Percentiles rank a stretch among this genome's conserved stretches.
These are phyloP conservation scores for Hippolais icterina DNA, from an alignment of 2,113 vertebrate species.

Conservation along the genomic window DNA sequence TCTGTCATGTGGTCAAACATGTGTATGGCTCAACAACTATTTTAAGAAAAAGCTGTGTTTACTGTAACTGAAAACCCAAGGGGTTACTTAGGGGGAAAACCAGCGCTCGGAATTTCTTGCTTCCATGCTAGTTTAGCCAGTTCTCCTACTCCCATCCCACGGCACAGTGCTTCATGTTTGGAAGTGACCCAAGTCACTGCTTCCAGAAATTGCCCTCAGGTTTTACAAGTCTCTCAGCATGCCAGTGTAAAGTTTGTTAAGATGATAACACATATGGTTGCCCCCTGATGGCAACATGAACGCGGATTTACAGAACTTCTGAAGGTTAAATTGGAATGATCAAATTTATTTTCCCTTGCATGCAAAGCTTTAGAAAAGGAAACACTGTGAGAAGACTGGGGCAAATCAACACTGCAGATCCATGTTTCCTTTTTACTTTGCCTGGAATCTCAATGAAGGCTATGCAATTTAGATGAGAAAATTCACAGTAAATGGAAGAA, in stretches of 20 bases:
- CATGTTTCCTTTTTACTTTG: fast-evolving
- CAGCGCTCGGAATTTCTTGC: not conserved
- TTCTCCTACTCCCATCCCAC: conserved; percentile 28
- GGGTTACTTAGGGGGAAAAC: not conserved
- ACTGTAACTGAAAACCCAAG: conserved; percentile 22
- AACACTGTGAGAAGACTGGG: not conserved
- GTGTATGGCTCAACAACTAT: not conserved
- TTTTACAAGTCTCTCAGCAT: not conserved
- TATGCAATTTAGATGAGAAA: not conserved
- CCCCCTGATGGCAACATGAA: not conserved
- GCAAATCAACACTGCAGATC: not conserved
- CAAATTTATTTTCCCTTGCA: not conserved
- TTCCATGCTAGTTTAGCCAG: conserved; percentile 33
- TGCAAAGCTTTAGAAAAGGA: not conserved
- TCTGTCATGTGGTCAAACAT: not conserved
- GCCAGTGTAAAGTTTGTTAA: not conserved
- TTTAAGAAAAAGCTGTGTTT: conserved; percentile 9
- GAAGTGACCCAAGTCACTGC: conserved; percentile 12
- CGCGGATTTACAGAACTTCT: fast-evolving
- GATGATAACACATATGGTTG: not conserved
- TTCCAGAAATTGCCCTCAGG: conserved; percentile 15
- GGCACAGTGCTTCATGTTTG: not conserved
- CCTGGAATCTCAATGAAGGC: not conserved
- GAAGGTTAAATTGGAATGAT: not conserved
- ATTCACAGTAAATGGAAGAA: not conserved